These are phyloP conservation scores for Tiliacea aurago DNA, from an alignment of 2,888 invertebrate species.

Conservation along the genomic window DNA sequence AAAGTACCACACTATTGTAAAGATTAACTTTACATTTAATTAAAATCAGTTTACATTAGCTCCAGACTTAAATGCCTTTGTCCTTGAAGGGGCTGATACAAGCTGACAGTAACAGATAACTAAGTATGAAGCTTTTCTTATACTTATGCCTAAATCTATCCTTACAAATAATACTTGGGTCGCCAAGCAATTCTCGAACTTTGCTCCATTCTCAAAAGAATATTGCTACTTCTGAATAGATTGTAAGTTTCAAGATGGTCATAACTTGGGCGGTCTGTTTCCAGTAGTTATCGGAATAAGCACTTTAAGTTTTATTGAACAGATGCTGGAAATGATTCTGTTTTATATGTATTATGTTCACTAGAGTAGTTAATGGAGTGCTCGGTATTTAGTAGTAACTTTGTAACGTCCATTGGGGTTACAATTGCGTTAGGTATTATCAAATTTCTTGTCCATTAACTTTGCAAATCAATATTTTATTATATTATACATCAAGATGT, in stretches of 20 bases:
- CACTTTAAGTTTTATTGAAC: slow-evolving; percentile 59
- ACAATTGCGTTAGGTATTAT: too few relatives aligned
- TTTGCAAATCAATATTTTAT: too few relatives aligned
- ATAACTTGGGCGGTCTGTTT: slow-evolving; percentile 38
- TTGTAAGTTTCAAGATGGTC: slow-evolving; percentile 49
- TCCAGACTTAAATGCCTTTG: background rate
- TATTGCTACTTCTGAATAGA: slow-evolving; percentile 41
- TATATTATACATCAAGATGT: too few relatives aligned
- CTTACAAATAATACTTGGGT: background rate
- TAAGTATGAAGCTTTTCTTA: background rate
- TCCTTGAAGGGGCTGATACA: background rate
- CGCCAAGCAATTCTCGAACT: slow-evolving; percentile 25
- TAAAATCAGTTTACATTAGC: background rate
- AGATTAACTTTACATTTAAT: background rate
- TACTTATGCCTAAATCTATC: background rate
- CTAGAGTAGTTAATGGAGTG: slow-evolving; percentile 20
- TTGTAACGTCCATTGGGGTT: too few relatives aligned
- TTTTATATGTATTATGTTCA: slow-evolving; percentile 38
- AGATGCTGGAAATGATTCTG: slow-evolving; percentile 12
- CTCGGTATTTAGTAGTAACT: background rate
- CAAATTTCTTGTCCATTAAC: too few relatives aligned
- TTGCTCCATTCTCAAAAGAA: slow-evolving; percentile 30
- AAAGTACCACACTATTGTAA: background rate
- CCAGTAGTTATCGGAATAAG: slow-evolving; percentile 56
- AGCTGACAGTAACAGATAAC: background rate